phyloP scores from a whole-genome alignment of 2,797 vertebrate species.

The Onychomys leucogaster region DNA sequence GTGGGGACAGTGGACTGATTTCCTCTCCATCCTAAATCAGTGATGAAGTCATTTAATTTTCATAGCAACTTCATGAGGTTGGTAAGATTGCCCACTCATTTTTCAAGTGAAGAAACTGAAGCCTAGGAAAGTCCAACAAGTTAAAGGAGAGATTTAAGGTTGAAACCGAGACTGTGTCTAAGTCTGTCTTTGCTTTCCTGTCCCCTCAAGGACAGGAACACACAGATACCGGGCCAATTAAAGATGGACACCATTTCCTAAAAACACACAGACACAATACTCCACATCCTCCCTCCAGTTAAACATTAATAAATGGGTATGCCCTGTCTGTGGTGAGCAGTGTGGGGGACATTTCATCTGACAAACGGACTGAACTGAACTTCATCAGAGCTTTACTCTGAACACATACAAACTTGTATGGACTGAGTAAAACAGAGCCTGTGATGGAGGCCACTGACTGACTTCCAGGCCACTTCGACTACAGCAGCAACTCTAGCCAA shows the following conservation, averaged over 20 bases:
- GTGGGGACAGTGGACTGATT: neutral
- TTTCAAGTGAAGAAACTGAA: slow-evolving; percentile 7
- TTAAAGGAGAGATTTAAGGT: neutral
- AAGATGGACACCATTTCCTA: neutral
- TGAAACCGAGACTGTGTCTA: neutral
- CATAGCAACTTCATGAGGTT: neutral
- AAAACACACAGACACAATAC: neutral
- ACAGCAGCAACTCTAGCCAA: neutral
- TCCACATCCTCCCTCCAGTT: neutral
- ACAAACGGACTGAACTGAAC: neutral
- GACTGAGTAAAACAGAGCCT: neutral
- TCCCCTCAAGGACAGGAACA: neutral
- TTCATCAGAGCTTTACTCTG: neutral
- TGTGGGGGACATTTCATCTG: neutral
- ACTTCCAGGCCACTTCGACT: neutral
- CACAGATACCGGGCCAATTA: neutral
- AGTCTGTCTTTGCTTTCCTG: neutral
- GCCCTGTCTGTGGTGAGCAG: neutral
- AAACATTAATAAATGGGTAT: neutral
- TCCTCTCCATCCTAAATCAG: neutral
- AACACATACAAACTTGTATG: neutral
- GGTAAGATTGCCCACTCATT: neutral
- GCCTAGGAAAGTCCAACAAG: neutral
- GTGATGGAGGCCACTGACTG: fast-evolving
- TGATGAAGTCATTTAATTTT: neutral